Evolutionary conservation across 2,797 vertebrate species (phyloP), one percentile per base, ranked within the genome.

Genomic region (Chaetodon trifasciatus): DNA sequence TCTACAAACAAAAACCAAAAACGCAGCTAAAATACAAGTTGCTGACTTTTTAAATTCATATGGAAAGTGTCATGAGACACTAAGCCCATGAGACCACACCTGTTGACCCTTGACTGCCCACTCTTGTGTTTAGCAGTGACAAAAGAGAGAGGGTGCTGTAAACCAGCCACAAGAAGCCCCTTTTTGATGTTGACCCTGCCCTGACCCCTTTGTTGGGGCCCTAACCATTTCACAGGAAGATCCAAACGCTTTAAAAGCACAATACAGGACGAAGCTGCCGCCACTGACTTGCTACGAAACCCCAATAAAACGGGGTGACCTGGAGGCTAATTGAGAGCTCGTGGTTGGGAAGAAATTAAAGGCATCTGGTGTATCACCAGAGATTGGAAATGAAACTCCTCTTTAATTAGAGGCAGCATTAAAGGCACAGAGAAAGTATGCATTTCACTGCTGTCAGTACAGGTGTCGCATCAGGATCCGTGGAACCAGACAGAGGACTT

Each of bases 281-380:
- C 88, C 84, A 71, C 85, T 79, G 84, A 89, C 85, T 90, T 84
- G 84, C 86, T 85, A 89, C 84, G 81, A 86, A 89, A 78, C 82
- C 87, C 87, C 86, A 91, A 93, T 95, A 95, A 95, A 96, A 93
- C 21, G 61, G 90, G 94, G 92, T 95, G 93, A 95, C 90, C 89
- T 79, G 83, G 77, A 88, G 95, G 94, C 91, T 95, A 96, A 95
- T 91, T 93, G 88, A 91, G 89, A 91, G 86, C 92, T 93, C 4
- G 80, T 88, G 93, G 89, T 91, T 75, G 76, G 62, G 84, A 80
- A 86, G 84, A 91, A 94, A 94, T 92, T 86, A 92, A 92, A 94
- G 76, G 79, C 91, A 91, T 91, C 90, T 91, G 88, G 88, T 87
- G 75, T 28, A 68, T 83, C 84, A 69, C 77, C 57, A 1, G 77